Base-by-base conservation (phyloP, 1,140 invertebrate genomes). In the Chymomyza costata region DNA sequence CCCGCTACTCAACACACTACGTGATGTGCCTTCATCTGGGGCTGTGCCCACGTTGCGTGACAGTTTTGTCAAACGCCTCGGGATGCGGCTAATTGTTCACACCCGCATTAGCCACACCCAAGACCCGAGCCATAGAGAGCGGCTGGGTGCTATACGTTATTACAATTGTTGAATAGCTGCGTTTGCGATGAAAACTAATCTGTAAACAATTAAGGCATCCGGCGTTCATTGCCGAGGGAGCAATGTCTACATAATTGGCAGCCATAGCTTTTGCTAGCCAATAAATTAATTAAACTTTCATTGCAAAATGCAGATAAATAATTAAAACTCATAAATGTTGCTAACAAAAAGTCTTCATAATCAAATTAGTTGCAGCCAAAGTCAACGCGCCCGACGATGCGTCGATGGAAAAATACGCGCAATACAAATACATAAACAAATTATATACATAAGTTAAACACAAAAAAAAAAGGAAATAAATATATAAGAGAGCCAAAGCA, bases 141-240 rank as follows among this genome's bases (percentile, higher is more conserved):
- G n/a, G n/a, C n/a, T n/a, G n/a, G n/a, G n/a, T n/a, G n/a, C n/a
- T n/a, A n/a, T n/a, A n/a, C n/a, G n/a, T n/a, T n/a, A n/a, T n/a
- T n/a, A n/a, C n/a, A n/a, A n/a, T n/a, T n/a, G n/a, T n/a, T n/a
- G n/a, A n/a, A n/a, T n/a, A n/a, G 34, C 41, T 64, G 69, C n/a
- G n/a, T n/a, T n/a, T n/a, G n/a, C n/a, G n/a, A n/a, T n/a, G n/a
- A n/a, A 65, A 78, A 78, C 65, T 78, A 78, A 76, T 76, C 73
- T 71, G 57, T 67, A 60, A 67, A 66, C 73, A 76, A 76, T 76
- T 78, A 80, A 56, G 62, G 30, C 63, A n/a, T n/a, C n/a, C n/a
- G 52, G 31, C 30, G 45, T 41, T 11, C n/a, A n/a, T n/a, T 43
- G 31, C 2, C 6, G 41, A 8, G 19, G 37, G 8, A 6, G 10